Conservation (phyloP, 1,140 invertebrate genomes). For the Paracyclopina nana region DNA sequence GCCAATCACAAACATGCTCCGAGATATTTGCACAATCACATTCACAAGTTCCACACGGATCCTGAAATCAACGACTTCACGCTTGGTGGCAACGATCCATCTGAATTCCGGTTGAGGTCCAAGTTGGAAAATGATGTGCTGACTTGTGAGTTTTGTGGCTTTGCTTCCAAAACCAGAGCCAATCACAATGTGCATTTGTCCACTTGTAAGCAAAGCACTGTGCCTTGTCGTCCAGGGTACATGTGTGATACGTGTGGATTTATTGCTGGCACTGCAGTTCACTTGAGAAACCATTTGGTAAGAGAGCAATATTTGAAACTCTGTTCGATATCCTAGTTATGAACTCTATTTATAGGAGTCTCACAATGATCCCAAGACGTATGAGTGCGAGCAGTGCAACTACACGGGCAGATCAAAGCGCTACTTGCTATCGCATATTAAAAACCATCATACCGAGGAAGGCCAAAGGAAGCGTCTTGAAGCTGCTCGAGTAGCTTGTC, state of each 20-base stretch:
- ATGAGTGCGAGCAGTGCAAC: no score
- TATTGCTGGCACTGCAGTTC: background rate
- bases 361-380: background rate
- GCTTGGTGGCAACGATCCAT: background rate
- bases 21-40: background rate
- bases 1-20: background rate
- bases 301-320: no score
- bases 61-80: background rate
- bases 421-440: no score
- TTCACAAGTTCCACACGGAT: slow-evolving; percentile 4
- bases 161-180: background rate
- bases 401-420: no score
- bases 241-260: slow-evolving; percentile 4
- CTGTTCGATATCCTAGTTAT: no score
- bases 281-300: background rate
- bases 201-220: background rate
- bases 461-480: background rate
- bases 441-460: no score
- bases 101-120: background rate
- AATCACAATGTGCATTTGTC: background rate
- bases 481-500: background rate
- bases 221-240: background rate
- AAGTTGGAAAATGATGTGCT: background rate
- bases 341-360: no score
- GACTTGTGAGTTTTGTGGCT: slow-evolving; percentile 3